Conservation (phyloP, 53 echinoderm and acorn worm species). For the Hippasteria phrygiana region DNA sequence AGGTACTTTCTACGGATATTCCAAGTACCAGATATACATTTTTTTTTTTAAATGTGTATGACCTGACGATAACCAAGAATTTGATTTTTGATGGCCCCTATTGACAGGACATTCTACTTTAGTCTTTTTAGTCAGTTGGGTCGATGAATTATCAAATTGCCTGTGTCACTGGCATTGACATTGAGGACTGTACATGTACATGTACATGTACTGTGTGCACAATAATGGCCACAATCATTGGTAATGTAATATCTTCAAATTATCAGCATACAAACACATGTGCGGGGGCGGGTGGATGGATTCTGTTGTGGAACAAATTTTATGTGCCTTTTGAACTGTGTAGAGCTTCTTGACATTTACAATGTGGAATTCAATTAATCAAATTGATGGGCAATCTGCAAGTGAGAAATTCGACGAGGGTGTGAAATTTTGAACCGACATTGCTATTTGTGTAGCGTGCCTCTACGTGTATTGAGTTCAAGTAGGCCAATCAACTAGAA, state of each 20-base stretch:
- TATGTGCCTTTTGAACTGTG: background rate
- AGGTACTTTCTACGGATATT: no score
- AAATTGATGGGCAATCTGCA: background rate
- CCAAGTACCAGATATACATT: no score
- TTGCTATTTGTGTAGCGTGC: no score
- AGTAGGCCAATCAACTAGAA: no score
- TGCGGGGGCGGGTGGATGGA: background rate
- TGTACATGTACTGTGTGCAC: constrained; percentile 13
- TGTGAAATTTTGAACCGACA: background rate
- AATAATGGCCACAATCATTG: background rate
- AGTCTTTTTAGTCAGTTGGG: background rate
- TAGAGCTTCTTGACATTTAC: background rate
- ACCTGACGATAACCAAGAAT: no score
- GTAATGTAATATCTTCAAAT: background rate
- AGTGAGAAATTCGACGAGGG: background rate
- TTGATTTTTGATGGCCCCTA: no score
- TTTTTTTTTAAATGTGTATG: no score
- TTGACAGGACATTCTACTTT: background rate
- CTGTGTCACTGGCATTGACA: no score
- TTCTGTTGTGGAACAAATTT: background rate
- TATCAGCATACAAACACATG: background rate
- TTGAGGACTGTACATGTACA: no score
- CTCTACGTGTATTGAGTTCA: no score
- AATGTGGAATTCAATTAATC: constrained; percentile 22
- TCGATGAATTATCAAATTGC: constrained; percentile 15